Evolutionary conservation across 2,113 vertebrate species (phyloP), one percentile per base, ranked within the genome.

Genomic region (Forbesichthys papilliferus): DNA sequence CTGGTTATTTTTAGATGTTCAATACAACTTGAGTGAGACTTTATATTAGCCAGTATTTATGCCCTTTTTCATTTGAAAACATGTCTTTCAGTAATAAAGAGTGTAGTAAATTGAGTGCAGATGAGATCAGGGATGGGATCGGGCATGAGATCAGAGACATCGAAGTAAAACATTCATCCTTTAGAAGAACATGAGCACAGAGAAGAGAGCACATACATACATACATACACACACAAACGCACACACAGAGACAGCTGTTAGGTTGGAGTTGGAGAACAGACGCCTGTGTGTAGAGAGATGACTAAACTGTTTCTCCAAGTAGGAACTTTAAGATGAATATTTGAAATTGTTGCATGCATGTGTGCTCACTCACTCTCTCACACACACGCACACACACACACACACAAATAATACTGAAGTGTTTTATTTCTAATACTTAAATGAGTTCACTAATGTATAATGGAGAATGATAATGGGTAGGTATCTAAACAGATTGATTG

Each of bases 21-120:
- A 66, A 86, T 86, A 87, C 83, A 83, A 86, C 83, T 89, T 42
- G 66, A 89, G 78, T 75, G 76, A 85, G 81, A 83, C 79, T 79
- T 71, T 64, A 75, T 90, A 88, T 89, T 83, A 86, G 73, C 58
- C 5, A 79, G 80, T 90, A 89, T 90, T 92, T 90, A 87, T 90
- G 84, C 84, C 80, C 77, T 87, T 87, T 90, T 88, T 92, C 84
- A 90, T 89, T 89, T 84, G 77, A 90, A 91, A 89, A 93, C 89
- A 92, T 91, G 80, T 80, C 85, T 87, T 89, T 87, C 75, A 77
- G 82, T 77, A 86, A 89, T 91, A 88, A 90, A 88, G 91, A 91
- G 86, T 85, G 86, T 85, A 96, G 94, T 95, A 96, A 97, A 98
- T 96, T 96, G 93, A 93, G 96, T 95, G 95, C 95, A 98, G 96